Evolutionary conservation across 2,888 invertebrate species (phyloP), one percentile per base, ranked within the genome.

Genomic region (Pomacea canaliculata): DNA sequence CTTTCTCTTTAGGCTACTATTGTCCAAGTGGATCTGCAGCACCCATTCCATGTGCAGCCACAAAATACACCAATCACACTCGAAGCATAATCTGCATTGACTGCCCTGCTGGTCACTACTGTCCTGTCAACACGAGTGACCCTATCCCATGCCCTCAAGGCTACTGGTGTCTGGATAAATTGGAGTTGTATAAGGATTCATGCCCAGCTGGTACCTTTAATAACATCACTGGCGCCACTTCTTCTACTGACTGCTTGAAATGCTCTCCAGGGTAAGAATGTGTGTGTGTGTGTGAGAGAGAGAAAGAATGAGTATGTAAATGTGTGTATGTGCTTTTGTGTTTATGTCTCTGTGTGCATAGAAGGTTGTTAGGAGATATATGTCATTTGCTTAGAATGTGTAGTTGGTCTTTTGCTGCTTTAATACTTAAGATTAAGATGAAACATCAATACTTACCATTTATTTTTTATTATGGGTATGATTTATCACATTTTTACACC

Each of bases 51-150:
- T 89, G 89, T 79, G 76, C 80, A 7, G 85, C 85, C 8, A 88
- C 88, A 27, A 83, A 78, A 0, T 87, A 85, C 79, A 81, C 86
- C 66, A 85, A 86, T 71, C 80, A 81, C 56, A 83, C 85, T 7
- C 77, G 88, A 12, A 83, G 83, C 71, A 74, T 81, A 4, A 63
- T 81, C 9, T 90, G 89, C 78, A 71, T 78, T 10, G 68, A 72
- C 46, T 90, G 89, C 77, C 88, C 89, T 13, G 79, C 81, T 12
- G 88, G 89, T 10, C 84, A 84, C 80, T 89, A 89, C 83, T 90
- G 90, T 76, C 80, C 86, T 0, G 70, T 85, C 9, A 85, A 84
- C 76, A 89, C 89, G n/a, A 83, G 85, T n/a, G 79, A 81, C 19
- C 88, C 89, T 9, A 71, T 85, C 49, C 80, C 84, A 12, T 90